Conservation (phyloP, 2,888 invertebrate genomes). For the Neocrepidodera transversa region DNA sequence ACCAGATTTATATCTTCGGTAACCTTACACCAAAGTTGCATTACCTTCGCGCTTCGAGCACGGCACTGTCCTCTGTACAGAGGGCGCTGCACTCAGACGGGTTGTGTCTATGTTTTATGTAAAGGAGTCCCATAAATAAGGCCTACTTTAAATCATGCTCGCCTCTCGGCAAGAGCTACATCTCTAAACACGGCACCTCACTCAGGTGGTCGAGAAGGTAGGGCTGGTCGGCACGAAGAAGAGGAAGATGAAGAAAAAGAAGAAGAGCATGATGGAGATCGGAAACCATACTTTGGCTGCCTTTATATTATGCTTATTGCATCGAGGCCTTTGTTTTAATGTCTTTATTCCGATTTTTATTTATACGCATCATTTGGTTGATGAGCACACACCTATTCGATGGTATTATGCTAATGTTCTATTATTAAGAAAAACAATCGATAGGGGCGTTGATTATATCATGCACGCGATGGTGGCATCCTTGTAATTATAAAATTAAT, state of each 20-base stretch:
- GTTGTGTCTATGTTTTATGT: conserved; percentile 59
- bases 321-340: conserved; percentile 55
- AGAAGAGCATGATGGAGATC: conserved; percentile 47
- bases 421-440: conserved; percentile 15
- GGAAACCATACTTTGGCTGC: conserved; percentile 30
- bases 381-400: conserved; percentile 23
- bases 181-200: conserved; percentile 56
- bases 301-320: conserved; percentile 55
- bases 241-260: conserved; percentile 30
- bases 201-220: conserved; percentile 54
- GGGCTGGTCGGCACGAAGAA: conserved; percentile 43
- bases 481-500: too few relatives aligned
- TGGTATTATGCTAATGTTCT: conserved; percentile 17
- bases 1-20: conserved; percentile 11
- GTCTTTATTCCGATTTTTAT: conserved; percentile 59
- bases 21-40: conserved; percentile 15
- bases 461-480: not conserved
- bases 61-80: conserved; percentile 49
- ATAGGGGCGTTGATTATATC: not conserved
- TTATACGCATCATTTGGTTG: conserved; percentile 52
- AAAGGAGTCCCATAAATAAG: conserved; percentile 58
- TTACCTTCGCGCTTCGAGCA: conserved; percentile 31
- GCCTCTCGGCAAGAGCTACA: conserved; percentile 54
- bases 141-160: conserved; percentile 59
- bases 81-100: conserved; percentile 58